A percentile compares a stretch with the other conserved stretches of the same genome.
These are phyloP conservation scores for Plotosus lineatus DNA, from an alignment of 2,113 vertebrate genomes.

Conservation along the genomic window DNA sequence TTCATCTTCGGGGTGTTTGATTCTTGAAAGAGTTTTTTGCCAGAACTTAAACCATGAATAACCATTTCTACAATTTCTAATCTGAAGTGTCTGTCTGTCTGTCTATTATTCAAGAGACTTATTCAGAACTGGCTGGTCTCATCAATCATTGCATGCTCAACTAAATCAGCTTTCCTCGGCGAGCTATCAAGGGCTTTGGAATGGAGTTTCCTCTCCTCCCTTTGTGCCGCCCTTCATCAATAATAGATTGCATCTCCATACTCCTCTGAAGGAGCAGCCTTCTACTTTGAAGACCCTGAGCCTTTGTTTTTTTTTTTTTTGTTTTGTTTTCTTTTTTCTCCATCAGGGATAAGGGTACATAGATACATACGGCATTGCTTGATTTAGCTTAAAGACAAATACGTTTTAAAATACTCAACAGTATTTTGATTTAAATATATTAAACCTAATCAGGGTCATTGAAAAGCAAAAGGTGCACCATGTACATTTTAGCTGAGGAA, in stretches of 20 bases:
- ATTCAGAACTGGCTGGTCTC: slow-evolving; percentile 9
- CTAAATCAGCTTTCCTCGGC: slow-evolving; percentile 41
- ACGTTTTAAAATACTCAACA: too few relatives aligned
- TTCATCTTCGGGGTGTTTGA: background rate
- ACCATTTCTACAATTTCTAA: background rate
- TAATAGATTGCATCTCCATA: slow-evolving; percentile 32
- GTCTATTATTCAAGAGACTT: slow-evolving; percentile 6
- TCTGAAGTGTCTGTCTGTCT: background rate
- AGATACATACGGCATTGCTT: too few relatives aligned
- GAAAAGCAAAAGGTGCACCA: too few relatives aligned
- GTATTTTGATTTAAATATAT: too few relatives aligned
- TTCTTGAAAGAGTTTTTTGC: slow-evolving; percentile 1
- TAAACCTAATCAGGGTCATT: too few relatives aligned
- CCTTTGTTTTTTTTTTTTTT: background rate
- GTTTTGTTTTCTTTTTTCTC: slow-evolving; percentile 21
- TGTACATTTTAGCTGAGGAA: too few relatives aligned
- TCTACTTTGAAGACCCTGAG: slow-evolving; percentile 33
- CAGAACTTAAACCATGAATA: background rate
- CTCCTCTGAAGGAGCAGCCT: slow-evolving; percentile 27
- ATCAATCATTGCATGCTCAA: slow-evolving; percentile 22
- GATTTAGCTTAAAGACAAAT: too few relatives aligned
- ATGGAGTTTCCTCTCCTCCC: background rate
- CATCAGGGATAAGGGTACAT: background rate
- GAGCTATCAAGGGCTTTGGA: background rate
- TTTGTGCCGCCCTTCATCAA: slow-evolving; percentile 27